A percentile compares a stretch with the other conserved stretches of the same genome.
Conservation (phyloP, 2,888 invertebrate species). For the Spilosoma lubricipeda region DNA sequence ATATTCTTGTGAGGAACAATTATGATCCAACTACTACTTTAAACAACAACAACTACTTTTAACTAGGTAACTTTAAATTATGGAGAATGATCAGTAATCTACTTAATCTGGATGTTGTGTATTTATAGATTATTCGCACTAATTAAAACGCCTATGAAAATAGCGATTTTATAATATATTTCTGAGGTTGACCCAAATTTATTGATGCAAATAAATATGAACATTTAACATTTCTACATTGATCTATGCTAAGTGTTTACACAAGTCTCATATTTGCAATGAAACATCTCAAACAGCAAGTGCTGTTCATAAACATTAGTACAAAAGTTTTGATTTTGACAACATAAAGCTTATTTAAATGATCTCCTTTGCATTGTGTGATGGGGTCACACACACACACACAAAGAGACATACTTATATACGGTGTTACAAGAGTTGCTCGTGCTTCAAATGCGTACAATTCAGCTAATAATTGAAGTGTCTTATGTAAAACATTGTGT, state of each 20-base stretch:
- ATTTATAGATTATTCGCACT: not conserved
- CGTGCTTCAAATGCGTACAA: not conserved
- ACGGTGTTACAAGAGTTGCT: not conserved
- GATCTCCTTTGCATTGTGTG: not conserved
- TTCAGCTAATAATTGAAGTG: conserved; percentile 72
- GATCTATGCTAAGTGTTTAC: not conserved
- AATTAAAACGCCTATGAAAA: not conserved
- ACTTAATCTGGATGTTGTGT: not conserved
- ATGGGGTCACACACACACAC: not conserved
- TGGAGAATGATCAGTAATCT: not conserved
- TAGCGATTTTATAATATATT: not conserved
- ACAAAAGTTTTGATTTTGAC: not conserved
- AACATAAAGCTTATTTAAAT: not conserved
- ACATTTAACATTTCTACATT: not conserved
- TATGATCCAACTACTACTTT: not conserved
- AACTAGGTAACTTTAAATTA: not conserved
- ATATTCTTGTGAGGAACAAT: not conserved
- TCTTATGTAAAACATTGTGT: conserved; percentile 78
- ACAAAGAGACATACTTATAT: not conserved
- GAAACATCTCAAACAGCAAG: not conserved
- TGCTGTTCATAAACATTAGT: too few species aligned
- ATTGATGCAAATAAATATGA: too few species aligned
- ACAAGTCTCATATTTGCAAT: not conserved
- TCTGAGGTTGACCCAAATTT: not conserved
- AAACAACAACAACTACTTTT: too few species aligned